Base-by-base conservation (phyloP, 2,888 invertebrate species). In the Chymomyza procnemis region DNA sequence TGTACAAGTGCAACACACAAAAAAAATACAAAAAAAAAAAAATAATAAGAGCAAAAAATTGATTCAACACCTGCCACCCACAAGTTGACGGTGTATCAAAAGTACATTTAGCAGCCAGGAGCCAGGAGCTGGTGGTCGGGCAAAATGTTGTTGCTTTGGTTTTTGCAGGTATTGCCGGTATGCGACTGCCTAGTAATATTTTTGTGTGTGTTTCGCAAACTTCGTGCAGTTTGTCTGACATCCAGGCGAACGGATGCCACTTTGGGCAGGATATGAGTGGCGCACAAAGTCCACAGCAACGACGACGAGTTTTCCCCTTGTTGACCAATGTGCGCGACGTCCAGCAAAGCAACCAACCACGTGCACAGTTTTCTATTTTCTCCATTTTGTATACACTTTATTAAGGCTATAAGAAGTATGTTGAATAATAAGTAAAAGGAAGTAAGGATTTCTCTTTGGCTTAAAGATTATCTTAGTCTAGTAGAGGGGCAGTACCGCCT, bases 221-320 rank as follows among this genome's bases (percentile, higher is more conserved):
- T 22, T 18, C 21, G 18, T 58, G 41, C 46, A 18, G 58, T 41
- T 30, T n/a, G 26, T 30, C 30, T 16, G 56, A n/a, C 54, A 54
- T 18, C 14, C 34, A 41, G 54, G 54, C 54, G 19, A 54, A 19
- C 81, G 86, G 82, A 86, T 73, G 73, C 74, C 58, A 64, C 41
- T 66, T 69, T 65, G 70, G 70, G 63, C 83, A 79, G 83, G 83
- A 84, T 86, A 84, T 84, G 87, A 83, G 69, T 46, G 64, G 30
- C 14, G 16, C 50, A 34, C 64, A 63, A 56, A 41, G 21, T 63
- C 54, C 55, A 41, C 6, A 6, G 54, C 61, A 46, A 19, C 34
- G 16, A 30, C 21, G 47, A 21, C 48, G n/a, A n/a, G n/a, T n/a
- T 41, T 41, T 41, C 50, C 16, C 26, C 30, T 26, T 56, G 21